These are phyloP conservation scores for Apogon talboti DNA, from an alignment of 2,797 vertebrate species.

Conservation along the genomic window DNA sequence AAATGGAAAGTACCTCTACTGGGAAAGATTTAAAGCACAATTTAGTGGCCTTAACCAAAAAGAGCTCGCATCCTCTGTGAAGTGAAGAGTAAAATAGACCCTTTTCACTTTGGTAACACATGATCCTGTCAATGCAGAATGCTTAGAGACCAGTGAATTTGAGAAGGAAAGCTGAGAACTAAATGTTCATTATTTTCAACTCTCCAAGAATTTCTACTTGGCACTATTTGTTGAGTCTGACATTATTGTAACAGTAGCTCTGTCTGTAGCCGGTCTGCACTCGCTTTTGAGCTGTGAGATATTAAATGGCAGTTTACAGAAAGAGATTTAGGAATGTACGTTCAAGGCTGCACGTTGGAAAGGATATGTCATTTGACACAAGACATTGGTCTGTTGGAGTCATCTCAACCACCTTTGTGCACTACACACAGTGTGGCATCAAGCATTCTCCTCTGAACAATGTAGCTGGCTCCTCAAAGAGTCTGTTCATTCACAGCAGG, in stretches of 20 bases:
- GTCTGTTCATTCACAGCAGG: conserved; percentile 26
- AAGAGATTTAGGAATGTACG: conserved; percentile 26
- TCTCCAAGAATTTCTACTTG: conserved; percentile 11
- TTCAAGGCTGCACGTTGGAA: conserved; percentile 20
- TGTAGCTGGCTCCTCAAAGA: conserved; percentile 8
- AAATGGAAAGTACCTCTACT: conserved; percentile 32
- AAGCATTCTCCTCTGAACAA: conserved; percentile 51
- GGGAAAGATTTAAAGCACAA: conserved; percentile 39
- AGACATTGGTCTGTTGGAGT: background rate
- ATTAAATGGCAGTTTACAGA: conserved; percentile 3
- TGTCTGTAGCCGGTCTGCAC: background rate
- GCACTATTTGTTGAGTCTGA: conserved; percentile 11
- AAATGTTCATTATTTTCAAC: conserved; percentile 14
- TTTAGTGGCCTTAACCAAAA: conserved; percentile 66
- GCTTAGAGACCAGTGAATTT: conserved; percentile 32
- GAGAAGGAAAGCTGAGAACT: conserved; percentile 7
- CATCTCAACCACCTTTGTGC: conserved; percentile 18
- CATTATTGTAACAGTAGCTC: conserved; percentile 1
- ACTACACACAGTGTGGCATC: conserved; percentile 42
- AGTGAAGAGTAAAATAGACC: conserved; percentile 4
- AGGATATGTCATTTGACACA: conserved; percentile 11
- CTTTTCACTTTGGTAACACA: conserved; percentile 22
- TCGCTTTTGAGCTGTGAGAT: conserved; percentile 26
- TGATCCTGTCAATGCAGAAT: conserved; percentile 42
- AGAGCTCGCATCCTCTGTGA: conserved; percentile 19